Conservation (phyloP, 2,888 invertebrate species). For the Smittia aterrima region DNA sequence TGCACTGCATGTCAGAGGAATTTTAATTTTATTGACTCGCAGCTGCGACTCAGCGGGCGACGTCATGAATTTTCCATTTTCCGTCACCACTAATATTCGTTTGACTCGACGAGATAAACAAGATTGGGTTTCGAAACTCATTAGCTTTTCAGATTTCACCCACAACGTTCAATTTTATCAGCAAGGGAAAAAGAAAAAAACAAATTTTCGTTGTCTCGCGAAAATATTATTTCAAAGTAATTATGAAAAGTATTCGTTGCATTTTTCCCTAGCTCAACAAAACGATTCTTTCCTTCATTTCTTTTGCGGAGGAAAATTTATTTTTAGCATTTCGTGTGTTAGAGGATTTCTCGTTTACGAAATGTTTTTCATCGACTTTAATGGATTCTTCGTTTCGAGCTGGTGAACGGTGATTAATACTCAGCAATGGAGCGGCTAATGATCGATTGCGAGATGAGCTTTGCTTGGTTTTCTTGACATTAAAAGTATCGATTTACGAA, state of each 20-base stretch:
- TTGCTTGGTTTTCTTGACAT: not conserved
- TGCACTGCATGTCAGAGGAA: not conserved
- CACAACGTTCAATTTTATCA: not conserved
- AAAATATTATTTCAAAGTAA: not conserved
- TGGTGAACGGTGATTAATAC: not conserved
- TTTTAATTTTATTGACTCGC: no score
- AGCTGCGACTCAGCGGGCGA: not conserved
- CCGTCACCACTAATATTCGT: not conserved
- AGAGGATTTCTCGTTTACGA: not conserved
- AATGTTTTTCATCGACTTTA: not conserved
- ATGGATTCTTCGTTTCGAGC: not conserved
- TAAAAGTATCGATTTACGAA: no score
- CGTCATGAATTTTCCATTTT: not conserved
- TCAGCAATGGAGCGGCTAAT: not conserved
- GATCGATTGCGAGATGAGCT: not conserved
- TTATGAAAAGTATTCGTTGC: not conserved
- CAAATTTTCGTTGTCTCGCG: not conserved
- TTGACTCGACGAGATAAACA: no score
- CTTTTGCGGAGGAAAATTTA: not conserved
- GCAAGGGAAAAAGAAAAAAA: not conserved
- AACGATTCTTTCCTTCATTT: not conserved
- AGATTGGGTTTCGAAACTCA: no score
- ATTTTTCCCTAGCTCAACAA: not conserved
- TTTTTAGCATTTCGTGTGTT: not conserved
- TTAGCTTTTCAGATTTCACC: no score